Base-by-base conservation (phyloP, 1,140 invertebrate species). In the Choristoneura fumiferana region DNA sequence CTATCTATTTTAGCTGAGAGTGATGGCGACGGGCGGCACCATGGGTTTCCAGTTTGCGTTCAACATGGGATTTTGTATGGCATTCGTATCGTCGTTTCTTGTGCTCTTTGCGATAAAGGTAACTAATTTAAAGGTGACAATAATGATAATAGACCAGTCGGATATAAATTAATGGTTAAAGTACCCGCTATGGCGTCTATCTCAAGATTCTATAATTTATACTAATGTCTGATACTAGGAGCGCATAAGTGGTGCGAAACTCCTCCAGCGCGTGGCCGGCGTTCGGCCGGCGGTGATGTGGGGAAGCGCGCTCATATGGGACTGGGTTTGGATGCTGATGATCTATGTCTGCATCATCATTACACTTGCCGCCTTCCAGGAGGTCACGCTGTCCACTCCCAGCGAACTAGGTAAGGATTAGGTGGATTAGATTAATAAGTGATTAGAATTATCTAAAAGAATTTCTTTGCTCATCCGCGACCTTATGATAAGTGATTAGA, bases 61-160 rank as follows among this genome's bases (percentile, higher is more conserved):
- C 45, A 93, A 94, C 67, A 83, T 93, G 12, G 91, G 91, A 56
- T 93, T 94, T 72, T 91, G 92, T 67, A 92, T 94, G 92, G 91
- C 92, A 9, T 93, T 96, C 65, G 92, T 96, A 0, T 93, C 94
- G 0, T 92, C 95, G 0, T 94, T 94, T 64, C 94, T 95, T 67
- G 91, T 95, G 0, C 78, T 96, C 0, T 95, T 95, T 69, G 92
- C 94, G 1, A 86, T 94, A 3, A 90, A 91, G 65, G 93, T 89
- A 84, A 65, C 86, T 59, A 91, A 92, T 70, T 40, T 58, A 29
- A 2, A 29, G 2, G 2, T 29, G 22, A 29, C 22, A 29, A n/a
- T n/a, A n/a, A n/a, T n/a, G n/a, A n/a, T n/a, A n/a, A n/a, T n/a
- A n/a, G n/a, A n/a, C n/a, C n/a, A n/a, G n/a, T n/a, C n/a, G n/a